Percentiles rank a stretch among this genome's conserved stretches.
Conservation (phyloP, 2,888 invertebrate species). For the Escarpia spicata region DNA sequence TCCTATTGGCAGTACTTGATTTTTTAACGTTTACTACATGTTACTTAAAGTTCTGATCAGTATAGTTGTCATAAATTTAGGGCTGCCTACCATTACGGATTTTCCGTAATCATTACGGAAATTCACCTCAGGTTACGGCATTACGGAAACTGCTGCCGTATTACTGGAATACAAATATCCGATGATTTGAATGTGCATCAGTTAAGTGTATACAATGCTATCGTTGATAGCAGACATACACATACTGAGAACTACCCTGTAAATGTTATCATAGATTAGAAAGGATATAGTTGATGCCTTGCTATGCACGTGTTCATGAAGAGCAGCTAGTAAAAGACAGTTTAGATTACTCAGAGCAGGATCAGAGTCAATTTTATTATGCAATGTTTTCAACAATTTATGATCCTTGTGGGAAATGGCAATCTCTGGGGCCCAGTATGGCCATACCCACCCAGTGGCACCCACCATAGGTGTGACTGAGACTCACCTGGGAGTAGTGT, state of each 20-base stretch:
- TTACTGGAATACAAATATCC: no score
- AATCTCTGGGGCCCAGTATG: background rate
- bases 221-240: background rate
- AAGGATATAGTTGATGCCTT: background rate
- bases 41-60: no score
- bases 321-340: background rate
- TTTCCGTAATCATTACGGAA: no score
- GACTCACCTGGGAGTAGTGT: background rate
- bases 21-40: no score
- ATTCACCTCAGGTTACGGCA: no score
- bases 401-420: background rate
- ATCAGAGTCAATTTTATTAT: background rate
- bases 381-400: background rate
- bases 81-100: no score
- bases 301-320: background rate
- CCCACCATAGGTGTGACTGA: background rate
- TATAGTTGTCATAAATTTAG: no score
- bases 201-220: background rate
- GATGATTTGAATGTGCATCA: no score
- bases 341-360: background rate
- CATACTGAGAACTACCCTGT: background rate
- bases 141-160: no score
- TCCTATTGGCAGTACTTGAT: no score
- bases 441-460: background rate
- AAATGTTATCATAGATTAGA: background rate